These are phyloP conservation scores for Galagoides demidoff DNA, from an alignment of 2,797 vertebrate species.

Conservation along the genomic window DNA sequence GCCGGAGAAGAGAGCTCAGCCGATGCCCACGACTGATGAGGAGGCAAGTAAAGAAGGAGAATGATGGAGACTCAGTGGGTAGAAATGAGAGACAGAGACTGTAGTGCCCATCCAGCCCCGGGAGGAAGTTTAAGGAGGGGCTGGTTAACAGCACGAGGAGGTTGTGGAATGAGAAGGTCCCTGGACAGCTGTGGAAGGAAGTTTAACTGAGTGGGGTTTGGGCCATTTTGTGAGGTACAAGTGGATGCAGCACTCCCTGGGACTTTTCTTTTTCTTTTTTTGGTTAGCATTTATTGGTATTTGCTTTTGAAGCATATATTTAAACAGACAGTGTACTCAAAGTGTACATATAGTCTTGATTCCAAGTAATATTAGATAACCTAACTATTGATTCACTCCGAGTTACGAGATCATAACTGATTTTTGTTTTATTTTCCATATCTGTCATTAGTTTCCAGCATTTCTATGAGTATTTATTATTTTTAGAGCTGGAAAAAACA, in stretches of 20 bases:
- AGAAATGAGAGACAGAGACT: neutral
- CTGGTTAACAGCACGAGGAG: neutral
- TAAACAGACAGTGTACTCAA: neutral
- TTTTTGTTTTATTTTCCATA: neutral
- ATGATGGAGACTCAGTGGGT: neutral
- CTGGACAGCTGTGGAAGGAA: neutral
- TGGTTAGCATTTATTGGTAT: neutral
- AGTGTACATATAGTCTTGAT: constrained; percentile 22
- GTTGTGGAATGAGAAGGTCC: neutral
- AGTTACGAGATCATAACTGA: constrained; percentile 19
- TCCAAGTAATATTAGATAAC: constrained; percentile 8
- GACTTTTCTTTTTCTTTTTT: neutral
- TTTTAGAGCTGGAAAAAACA: constrained; percentile 31
- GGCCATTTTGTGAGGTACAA: neutral
- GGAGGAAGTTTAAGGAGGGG: neutral
- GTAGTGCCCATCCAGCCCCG: fast-evolving
- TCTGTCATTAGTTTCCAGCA: neutral
- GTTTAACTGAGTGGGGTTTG: neutral
- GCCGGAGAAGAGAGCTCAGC: neutral
- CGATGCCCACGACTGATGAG: neutral
- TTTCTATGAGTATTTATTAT: constrained; percentile 25
- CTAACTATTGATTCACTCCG: neutral
- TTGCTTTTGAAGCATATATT: constrained; percentile 24
- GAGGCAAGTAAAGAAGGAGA: neutral
- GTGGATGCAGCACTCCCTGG: neutral